Conservation (phyloP, 2,888 invertebrate genomes). For the Litoditis marina region DNA sequence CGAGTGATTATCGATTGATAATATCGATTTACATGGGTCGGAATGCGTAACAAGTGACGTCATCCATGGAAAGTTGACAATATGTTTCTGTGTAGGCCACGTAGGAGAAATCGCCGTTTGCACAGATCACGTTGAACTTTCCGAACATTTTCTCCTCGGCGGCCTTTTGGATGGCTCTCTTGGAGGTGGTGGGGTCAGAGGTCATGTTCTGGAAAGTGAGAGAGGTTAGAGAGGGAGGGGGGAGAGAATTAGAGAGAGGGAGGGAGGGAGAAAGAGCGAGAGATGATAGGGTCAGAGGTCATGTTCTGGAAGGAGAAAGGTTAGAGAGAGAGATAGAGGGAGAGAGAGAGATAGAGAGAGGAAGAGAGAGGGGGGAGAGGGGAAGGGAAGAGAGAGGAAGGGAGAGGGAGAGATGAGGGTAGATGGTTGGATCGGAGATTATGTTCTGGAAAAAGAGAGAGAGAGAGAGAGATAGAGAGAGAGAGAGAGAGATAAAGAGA, state of each 20-base stretch:
- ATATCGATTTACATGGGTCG: slow-evolving; percentile 43
- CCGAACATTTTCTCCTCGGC: slow-evolving; percentile 55
- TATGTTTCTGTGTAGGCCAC: slow-evolving; percentile 56
- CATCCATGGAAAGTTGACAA: slow-evolving; percentile 51
- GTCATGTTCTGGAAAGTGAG: slow-evolving; percentile 51
- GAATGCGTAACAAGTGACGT: slow-evolving; percentile 60
- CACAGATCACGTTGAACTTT: slow-evolving; percentile 60
- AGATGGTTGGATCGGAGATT: too few relatives aligned
- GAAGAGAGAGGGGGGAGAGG: neutral
- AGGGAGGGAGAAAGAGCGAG: slow-evolving; percentile 2
- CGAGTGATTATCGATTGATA: too few relatives aligned
- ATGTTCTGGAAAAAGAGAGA: too few relatives aligned
- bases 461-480: too few relatives aligned
- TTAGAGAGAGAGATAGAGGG: neutral
- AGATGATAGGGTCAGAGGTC: too few relatives aligned
- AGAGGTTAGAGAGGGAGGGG: neutral
- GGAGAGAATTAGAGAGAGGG: slow-evolving; percentile 1
- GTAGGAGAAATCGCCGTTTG: slow-evolving; percentile 57
- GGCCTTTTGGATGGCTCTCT: slow-evolving; percentile 58
- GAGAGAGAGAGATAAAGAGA: too few relatives aligned
- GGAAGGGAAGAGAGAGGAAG: neutral
- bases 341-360: slow-evolving; percentile 4
- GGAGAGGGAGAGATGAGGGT: neutral
- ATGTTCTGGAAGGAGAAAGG: slow-evolving; percentile 47
- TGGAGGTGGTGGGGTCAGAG: slow-evolving; percentile 53